Conservation (phyloP, 1,140 invertebrate species). For the Drosophila burlai region DNA sequence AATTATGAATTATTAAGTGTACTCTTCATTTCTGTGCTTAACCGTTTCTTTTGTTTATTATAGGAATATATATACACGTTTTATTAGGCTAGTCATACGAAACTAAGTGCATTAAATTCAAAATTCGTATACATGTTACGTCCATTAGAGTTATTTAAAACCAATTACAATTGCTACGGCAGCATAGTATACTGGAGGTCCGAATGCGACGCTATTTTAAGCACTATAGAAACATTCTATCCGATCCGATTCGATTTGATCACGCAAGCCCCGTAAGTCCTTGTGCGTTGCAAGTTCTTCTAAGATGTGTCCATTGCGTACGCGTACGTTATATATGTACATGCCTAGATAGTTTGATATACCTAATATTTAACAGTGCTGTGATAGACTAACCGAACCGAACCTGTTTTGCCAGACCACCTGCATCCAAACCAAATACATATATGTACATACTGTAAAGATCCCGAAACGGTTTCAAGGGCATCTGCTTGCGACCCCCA, state of each 20-base stretch:
- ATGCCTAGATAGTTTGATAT: slow-evolving; percentile 44
- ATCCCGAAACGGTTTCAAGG: slow-evolving; percentile 42
- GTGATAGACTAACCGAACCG: slow-evolving; percentile 78
- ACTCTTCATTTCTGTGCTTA: slow-evolving; percentile 66
- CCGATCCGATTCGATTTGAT: slow-evolving; percentile 18
- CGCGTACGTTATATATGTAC: slow-evolving; percentile 29
- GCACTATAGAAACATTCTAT: slow-evolving; percentile 36
- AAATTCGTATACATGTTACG: slow-evolving; percentile 69
- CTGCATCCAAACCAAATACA: slow-evolving; percentile 30
- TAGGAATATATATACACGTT: slow-evolving; percentile 82
- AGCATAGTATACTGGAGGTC: slow-evolving; percentile 23
- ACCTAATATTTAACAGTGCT: slow-evolving; percentile 75
- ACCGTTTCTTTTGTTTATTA: slow-evolving; percentile 69
- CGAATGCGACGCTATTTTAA: slow-evolving; percentile 55
- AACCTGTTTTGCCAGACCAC: slow-evolving; percentile 41
- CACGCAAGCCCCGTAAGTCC: slow-evolving; percentile 65
- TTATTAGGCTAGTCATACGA: slow-evolving; percentile 73
- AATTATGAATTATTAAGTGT: slow-evolving; percentile 49
- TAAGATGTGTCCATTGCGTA: slow-evolving; percentile 64
- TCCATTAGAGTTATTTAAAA: slow-evolving; percentile 72
- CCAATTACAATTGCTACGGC: slow-evolving; percentile 43
- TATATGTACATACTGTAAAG: slow-evolving; percentile 10
- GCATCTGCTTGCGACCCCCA: slow-evolving; percentile 41
- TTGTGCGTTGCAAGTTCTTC: slow-evolving; percentile 68
- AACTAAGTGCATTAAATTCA: slow-evolving; percentile 79